Evolutionary conservation across 1,140 invertebrate genomes (phyloP).

Genomic region (Neodiprion virginianus): DNA sequence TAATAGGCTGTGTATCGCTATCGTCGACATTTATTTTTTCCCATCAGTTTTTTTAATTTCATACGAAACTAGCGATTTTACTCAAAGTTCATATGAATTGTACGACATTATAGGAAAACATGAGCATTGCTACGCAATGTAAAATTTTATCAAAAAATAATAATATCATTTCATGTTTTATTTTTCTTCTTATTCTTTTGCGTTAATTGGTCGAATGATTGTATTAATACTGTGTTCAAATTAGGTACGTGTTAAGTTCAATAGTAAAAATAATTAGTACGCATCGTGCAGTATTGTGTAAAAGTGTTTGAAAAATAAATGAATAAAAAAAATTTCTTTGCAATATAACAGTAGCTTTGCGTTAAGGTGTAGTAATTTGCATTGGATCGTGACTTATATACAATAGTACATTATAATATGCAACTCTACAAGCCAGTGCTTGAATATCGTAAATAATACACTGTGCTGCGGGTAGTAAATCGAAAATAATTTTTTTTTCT

Average conservation of each 20-base stretch:
- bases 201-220: neutral
- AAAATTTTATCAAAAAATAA: too few species aligned
- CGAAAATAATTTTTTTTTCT: neutral
- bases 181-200: neutral
- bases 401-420: too few species aligned
- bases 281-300: neutral
- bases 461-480: neutral
- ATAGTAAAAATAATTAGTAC: neutral
- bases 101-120: too few species aligned
- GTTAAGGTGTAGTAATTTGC: too few species aligned
- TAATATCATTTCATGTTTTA: neutral
- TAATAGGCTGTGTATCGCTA: neutral
- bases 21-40: neutral
- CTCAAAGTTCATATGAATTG: neutral
- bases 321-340: neutral
- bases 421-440: neutral
- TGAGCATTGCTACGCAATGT: too few species aligned
- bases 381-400: too few species aligned
- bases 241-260: neutral
- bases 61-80: too few species aligned
- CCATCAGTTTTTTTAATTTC: too few species aligned
- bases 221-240: neutral
- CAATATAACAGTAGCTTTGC: too few species aligned
- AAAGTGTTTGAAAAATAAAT: slow-evolving; percentile 4
- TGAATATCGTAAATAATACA: neutral